phyloP scores from a whole-genome alignment of 2,113 vertebrate genomes.

The Daubentonia madagascariensis region DNA sequence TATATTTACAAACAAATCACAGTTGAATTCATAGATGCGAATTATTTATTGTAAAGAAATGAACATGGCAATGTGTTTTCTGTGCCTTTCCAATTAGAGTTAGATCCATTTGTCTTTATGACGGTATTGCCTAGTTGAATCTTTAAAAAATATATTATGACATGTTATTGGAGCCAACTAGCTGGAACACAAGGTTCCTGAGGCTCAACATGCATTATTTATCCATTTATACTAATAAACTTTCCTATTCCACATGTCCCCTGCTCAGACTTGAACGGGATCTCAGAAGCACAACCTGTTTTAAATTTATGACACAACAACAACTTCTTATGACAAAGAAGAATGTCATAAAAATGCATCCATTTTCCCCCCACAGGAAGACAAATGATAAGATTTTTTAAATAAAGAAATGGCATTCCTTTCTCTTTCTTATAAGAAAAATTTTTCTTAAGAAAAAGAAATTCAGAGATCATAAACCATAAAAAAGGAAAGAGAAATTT shows the following conservation, averaged over 20 bases:
- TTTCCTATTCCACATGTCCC: conserved; percentile 75
- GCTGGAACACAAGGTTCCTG: conserved; percentile 65
- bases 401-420: neutral
- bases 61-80: conserved; percentile 73
- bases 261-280: conserved; percentile 60
- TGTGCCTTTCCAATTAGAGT: conserved; percentile 77
- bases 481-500: conserved; percentile 78
- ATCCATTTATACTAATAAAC: conserved; percentile 82
- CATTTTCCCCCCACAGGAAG: conserved; percentile 54
- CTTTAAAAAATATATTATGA: conserved; percentile 67
- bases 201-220: conserved; percentile 75
- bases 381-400: conserved; percentile 58
- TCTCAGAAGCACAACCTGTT: conserved; percentile 74
- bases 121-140: conserved; percentile 71
- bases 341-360: conserved; percentile 60
- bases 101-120: conserved; percentile 77
- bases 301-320: conserved; percentile 80
- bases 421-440: conserved; percentile 71
- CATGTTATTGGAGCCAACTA: conserved; percentile 72
- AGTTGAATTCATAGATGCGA: conserved; percentile 47
- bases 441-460: conserved; percentile 76
- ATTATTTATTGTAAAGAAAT: conserved; percentile 77
- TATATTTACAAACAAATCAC: conserved; percentile 67
- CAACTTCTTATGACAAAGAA: conserved; percentile 73
- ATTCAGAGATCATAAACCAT: conserved; percentile 76